phyloP scores from a whole-genome alignment of 2,888 invertebrate genomes.

The Maniola hyperantus region DNA sequence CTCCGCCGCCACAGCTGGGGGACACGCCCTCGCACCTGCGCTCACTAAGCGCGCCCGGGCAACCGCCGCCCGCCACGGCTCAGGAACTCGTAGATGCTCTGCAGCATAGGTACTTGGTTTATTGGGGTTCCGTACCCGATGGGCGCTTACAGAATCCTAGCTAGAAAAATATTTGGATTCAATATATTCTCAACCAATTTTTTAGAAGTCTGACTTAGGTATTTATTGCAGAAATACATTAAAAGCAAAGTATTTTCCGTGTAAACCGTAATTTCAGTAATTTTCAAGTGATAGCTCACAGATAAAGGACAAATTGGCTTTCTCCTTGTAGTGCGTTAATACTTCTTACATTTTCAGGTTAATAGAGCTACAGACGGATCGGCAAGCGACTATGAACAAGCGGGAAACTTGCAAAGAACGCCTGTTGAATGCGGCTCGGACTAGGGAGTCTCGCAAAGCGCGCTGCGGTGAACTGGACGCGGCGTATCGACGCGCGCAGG shows the following conservation, averaged over 20 bases:
- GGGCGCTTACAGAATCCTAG: too few relatives aligned
- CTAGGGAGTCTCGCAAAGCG: conserved; percentile 74
- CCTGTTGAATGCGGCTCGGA: conserved; percentile 52
- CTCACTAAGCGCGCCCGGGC: conserved; percentile 51
- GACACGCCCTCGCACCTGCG: conserved; percentile 61
- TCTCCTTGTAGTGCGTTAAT: too few relatives aligned
- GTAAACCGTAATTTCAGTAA: too few relatives aligned
- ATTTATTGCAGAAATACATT: too few relatives aligned
- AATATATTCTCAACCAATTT: too few relatives aligned
- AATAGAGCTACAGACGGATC: conserved; percentile 54
- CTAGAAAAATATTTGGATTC: too few relatives aligned
- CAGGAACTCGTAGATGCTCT: conserved; percentile 57
- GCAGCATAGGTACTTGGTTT: conserved; percentile 48
- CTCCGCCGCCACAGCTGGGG: conserved; percentile 55
- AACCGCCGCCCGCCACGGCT: conserved; percentile 51
- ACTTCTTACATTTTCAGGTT: conserved; percentile 47
- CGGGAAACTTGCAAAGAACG: conserved; percentile 59
- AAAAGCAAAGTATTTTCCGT: too few relatives aligned
- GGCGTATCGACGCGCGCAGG: conserved; percentile 96
- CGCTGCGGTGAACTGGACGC: conserved; percentile 85
- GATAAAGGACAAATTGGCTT: too few relatives aligned
- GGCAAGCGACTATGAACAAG: conserved; percentile 70
- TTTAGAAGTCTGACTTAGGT: too few relatives aligned
- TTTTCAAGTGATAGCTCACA: too few relatives aligned
- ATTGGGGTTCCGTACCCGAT: too few relatives aligned